Evolutionary conservation across 2,113 vertebrate genomes (phyloP).

Genomic region (Casuarius casuarius): DNA sequence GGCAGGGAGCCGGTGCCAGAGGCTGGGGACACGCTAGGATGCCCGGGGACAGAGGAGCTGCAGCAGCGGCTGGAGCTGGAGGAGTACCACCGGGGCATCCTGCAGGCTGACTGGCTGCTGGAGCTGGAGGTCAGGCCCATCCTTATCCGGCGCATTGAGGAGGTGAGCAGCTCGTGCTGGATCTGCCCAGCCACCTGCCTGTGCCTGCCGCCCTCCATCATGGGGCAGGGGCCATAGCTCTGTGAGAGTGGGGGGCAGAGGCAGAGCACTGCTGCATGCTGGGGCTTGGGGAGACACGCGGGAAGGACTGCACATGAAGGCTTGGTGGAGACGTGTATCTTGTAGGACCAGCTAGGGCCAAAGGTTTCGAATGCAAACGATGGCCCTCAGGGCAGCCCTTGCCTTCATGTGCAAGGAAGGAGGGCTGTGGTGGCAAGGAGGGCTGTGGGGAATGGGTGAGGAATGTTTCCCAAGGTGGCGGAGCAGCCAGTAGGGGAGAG

Average conservation of each 20-base stretch:
- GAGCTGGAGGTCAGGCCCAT: slow-evolving; percentile 63
- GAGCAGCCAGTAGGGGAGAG: not conserved
- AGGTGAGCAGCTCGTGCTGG: not conserved
- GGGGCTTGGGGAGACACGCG: not conserved
- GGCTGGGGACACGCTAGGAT: no score
- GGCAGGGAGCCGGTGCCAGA: not conserved
- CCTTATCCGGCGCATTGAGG: slow-evolving; percentile 4
- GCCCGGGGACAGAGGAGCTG: no score
- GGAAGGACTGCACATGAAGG: not conserved
- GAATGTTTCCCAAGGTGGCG: not conserved
- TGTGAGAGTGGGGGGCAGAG: no score
- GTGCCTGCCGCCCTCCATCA: accelerated
- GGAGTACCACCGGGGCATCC: slow-evolving; percentile 35
- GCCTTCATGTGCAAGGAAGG: not conserved
- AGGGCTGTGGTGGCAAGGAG: not conserved
- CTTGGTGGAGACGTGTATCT: accelerated
- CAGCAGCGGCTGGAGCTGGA: not conserved
- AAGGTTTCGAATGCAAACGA: not conserved
- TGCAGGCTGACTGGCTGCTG: slow-evolving; percentile 49
- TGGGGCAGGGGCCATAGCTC: not conserved
- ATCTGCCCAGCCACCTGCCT: not conserved
- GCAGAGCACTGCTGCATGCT: accelerated
- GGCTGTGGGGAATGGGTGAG: not conserved
- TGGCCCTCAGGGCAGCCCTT: not conserved
- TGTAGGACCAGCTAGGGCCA: not conserved